These are phyloP conservation scores for Sympetrum striolatum DNA, from an alignment of 2,888 invertebrate genomes.

Conservation along the genomic window DNA sequence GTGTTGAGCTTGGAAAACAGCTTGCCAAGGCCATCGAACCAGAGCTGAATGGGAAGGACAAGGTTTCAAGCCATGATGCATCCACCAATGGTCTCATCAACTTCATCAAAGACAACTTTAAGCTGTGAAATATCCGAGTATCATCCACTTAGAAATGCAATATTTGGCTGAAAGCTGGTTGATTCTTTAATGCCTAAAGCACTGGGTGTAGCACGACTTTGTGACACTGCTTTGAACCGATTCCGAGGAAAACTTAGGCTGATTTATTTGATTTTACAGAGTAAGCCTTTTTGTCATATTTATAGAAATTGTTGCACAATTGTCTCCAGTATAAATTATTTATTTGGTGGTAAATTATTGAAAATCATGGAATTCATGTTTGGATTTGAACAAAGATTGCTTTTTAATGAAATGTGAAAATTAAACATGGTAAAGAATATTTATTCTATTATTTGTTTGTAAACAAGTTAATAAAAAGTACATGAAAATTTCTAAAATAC, in stretches of 20 bases:
- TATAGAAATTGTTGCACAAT: background rate
- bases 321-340: background rate
- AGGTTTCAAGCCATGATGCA: conserved; percentile 82
- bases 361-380: background rate
- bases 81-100: conserved; percentile 98
- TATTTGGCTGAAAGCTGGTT: background rate
- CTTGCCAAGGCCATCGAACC: conserved; percentile 98
- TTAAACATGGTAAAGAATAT: background rate
- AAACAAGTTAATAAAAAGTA: too few relatives aligned
- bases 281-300: background rate
- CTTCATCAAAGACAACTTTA: conserved; percentile 79
- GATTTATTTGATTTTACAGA: background rate
- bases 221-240: background rate
- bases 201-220: background rate
- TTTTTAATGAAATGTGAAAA: background rate
- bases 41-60: conserved; percentile 75
- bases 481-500: too few relatives aligned
- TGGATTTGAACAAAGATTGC: background rate
- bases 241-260: background rate
- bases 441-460: background rate
- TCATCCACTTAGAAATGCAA: conserved; percentile 3
- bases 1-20: conserved; percentile 97
- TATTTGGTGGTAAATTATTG: background rate
- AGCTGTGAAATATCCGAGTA: background rate
- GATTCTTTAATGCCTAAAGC: background rate